Percentiles rank a stretch among this genome's conserved stretches.
Evolutionary conservation across 1,140 invertebrate species (phyloP).

Genomic region (Drosophila sproati): DNA sequence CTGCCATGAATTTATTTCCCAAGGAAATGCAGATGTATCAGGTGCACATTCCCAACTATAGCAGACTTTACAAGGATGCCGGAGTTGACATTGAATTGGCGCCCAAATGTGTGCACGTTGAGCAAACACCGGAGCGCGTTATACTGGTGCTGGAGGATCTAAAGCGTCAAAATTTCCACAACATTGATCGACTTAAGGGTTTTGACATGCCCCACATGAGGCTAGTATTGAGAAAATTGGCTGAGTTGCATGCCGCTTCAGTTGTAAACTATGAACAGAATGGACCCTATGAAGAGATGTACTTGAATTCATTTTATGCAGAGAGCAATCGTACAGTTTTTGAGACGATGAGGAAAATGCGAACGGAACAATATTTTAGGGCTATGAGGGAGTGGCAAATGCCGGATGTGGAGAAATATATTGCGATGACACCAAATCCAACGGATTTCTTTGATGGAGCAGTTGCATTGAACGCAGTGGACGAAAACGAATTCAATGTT

Average conservation of each 20-base stretch:
- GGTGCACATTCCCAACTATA: conserved; percentile 63
- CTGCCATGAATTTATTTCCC: conserved; percentile 55
- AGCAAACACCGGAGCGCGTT: conserved; percentile 43
- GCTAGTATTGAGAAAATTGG: conserved; percentile 85
- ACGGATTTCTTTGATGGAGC: conserved; percentile 44
- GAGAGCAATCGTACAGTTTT: conserved; percentile 40
- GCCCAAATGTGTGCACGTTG: conserved; percentile 60
- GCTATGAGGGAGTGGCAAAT: conserved; percentile 58
- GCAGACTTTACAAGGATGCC: conserved; percentile 59
- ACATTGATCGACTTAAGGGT: conserved; percentile 85
- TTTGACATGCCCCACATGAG: conserved; percentile 86
- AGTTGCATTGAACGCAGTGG: conserved; percentile 46
- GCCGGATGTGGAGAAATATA: conserved; percentile 58
- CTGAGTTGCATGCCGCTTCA: conserved; percentile 86
- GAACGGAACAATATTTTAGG: conserved; percentile 31
- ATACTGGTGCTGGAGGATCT: conserved; percentile 72
- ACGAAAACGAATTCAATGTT: conserved; percentile 85
- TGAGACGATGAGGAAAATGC: conserved; percentile 17
- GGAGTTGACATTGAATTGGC: conserved; percentile 57
- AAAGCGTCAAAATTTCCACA: conserved; percentile 32
- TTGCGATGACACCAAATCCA: background rate
- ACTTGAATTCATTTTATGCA: conserved; percentile 42
- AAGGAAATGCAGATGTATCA: conserved; percentile 67
- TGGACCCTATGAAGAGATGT: conserved; percentile 56
- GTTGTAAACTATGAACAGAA: conserved; percentile 58